Conservation (phyloP, 2,888 invertebrate genomes). For the Perizoma flavofasciatum region DNA sequence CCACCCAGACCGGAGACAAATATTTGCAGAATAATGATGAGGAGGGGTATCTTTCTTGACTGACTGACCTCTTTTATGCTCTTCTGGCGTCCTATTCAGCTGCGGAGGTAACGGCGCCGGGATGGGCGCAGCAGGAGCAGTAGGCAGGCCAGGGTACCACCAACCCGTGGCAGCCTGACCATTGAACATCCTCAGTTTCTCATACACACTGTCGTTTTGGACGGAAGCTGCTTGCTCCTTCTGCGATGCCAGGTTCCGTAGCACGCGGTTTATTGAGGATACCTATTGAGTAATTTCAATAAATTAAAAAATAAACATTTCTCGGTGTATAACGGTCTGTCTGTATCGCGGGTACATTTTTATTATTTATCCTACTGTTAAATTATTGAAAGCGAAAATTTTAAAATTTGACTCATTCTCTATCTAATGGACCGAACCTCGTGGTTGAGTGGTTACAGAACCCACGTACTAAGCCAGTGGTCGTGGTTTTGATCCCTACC, state of each 20-base stretch:
- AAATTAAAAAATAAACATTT: slow-evolving; percentile 29
- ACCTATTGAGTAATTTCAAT: slow-evolving; percentile 85
- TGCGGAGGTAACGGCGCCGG: slow-evolving; percentile 86
- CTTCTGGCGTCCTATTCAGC: slow-evolving; percentile 85
- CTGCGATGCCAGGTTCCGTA: slow-evolving; percentile 97
- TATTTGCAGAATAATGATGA: no score
- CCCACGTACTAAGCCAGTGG: no score
- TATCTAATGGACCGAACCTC: no score
- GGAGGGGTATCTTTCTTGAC: no score
- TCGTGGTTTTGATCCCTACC: no score
- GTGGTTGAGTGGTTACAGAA: no score
- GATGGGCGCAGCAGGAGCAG: slow-evolving; percentile 88
- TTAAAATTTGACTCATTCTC: no score
- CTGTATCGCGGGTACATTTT: not conserved
- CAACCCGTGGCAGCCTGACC: slow-evolving; percentile 93
- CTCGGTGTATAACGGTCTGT: slow-evolving; percentile 29
- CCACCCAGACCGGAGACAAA: no score
- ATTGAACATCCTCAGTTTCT: slow-evolving; percentile 97
- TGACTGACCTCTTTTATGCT: slow-evolving; percentile 89
- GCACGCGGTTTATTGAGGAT: slow-evolving; percentile 98
- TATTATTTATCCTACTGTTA: no score
- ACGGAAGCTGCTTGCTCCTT: slow-evolving; percentile 95
- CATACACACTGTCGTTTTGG: slow-evolving; percentile 95
- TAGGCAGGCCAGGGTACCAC: slow-evolving; percentile 93
- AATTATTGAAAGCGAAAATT: no score